Evolutionary conservation across 2,797 vertebrate species (phyloP).

Genomic region (Tamandua tetradactyla): DNA sequence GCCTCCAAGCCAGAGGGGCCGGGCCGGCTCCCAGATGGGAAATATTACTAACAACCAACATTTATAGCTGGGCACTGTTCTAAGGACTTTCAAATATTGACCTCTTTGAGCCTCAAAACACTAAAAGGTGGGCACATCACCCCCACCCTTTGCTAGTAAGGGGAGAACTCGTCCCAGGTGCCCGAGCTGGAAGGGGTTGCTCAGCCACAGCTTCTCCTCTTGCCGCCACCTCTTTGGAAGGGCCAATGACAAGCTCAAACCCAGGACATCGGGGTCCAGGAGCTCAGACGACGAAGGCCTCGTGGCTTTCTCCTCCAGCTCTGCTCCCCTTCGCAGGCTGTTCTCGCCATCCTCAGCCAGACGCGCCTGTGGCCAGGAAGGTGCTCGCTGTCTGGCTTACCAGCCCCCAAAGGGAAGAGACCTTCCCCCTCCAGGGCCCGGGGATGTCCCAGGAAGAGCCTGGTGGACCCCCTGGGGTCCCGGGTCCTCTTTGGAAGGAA

Average conservation of each 20-base stretch:
- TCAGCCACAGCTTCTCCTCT: neutral
- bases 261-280: neutral
- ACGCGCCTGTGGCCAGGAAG: neutral
- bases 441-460: neutral
- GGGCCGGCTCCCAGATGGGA: neutral
- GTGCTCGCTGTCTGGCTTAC: neutral
- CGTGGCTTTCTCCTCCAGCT: accelerated
- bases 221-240: neutral
- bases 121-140: accelerated
- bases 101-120: neutral
- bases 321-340: neutral
- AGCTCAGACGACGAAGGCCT: too few relatives aligned
- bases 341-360: neutral
- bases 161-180: too few relatives aligned
- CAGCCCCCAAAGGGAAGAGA: neutral
- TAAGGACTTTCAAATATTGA: neutral
- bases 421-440: neutral
- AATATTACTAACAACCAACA: neutral
- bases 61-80: neutral
- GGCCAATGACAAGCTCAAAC: neutral
- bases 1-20: neutral
- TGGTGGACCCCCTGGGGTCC: neutral
- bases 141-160: neutral
- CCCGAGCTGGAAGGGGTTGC: too few relatives aligned
- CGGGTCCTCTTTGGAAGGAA: too few relatives aligned